phyloP scores from a whole-genome alignment of 2,888 invertebrate species.

The Agrotis segetum region DNA sequence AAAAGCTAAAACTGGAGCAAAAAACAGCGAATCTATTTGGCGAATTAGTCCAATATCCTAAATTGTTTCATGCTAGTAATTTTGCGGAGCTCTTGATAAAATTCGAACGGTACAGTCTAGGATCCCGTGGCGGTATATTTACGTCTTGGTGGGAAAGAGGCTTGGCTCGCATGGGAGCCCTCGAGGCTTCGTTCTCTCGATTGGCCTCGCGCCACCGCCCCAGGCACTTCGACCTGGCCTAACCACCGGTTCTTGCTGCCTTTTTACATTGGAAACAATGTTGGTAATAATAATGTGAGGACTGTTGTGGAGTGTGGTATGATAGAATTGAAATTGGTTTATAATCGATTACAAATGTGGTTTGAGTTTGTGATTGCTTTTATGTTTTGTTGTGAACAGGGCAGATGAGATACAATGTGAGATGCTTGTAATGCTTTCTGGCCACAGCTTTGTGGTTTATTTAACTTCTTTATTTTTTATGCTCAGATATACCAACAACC shows the following conservation, averaged over 20 bases:
- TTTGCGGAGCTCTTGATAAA: slow-evolving; percentile 60
- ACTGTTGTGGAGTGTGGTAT: slow-evolving; percentile 33
- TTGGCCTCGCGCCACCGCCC: slow-evolving; percentile 80
- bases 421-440: slow-evolving; percentile 13
- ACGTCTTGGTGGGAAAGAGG: slow-evolving; percentile 83
- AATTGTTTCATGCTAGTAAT: slow-evolving; percentile 47
- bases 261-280: slow-evolving; percentile 64
- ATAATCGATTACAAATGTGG: slow-evolving; percentile 63
- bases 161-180: slow-evolving; percentile 80
- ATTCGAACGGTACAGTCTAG: slow-evolving; percentile 71
- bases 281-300: slow-evolving; percentile 62
- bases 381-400: slow-evolving; percentile 30
- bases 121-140: slow-evolving; percentile 70
- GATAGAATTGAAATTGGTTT: slow-evolving; percentile 63
- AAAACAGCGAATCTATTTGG: slow-evolving; percentile 22
- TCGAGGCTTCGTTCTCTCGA: slow-evolving; percentile 82
- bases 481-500: not conserved
- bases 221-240: slow-evolving; percentile 79
- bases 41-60: slow-evolving; percentile 12
- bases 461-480: not conserved
- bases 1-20: slow-evolving; percentile 23
- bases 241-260: slow-evolving; percentile 77
- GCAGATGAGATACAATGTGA: slow-evolving; percentile 33
- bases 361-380: slow-evolving; percentile 57
- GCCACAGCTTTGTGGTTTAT: slow-evolving; percentile 22